phyloP scores from a whole-genome alignment of 2,113 vertebrate species.

The Ivindomyrus marchei region DNA sequence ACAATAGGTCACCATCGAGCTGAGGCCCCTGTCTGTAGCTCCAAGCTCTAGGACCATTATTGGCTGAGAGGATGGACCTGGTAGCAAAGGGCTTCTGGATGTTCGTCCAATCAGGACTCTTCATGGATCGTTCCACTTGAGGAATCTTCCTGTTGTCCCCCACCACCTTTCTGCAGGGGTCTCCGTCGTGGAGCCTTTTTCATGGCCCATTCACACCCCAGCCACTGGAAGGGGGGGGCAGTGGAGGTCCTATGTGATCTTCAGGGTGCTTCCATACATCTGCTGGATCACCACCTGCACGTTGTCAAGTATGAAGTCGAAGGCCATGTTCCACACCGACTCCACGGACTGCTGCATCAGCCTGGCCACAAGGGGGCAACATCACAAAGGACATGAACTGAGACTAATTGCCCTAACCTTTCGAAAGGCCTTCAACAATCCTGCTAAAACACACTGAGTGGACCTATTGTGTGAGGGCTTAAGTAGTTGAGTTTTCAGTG shows the following conservation, averaged over 20 bases:
- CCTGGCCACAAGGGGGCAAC: constrained; percentile 49
- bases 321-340: constrained; percentile 98
- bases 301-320: constrained; percentile 98
- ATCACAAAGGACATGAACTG: background rate
- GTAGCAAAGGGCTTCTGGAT: background rate
- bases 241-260: constrained; percentile 68
- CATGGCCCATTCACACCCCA: background rate
- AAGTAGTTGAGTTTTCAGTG: background rate
- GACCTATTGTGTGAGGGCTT: background rate
- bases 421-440: background rate
- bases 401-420: background rate
- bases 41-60: background rate
- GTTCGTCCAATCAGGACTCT: constrained; percentile 11
- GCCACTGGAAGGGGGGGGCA: background rate
- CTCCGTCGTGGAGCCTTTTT: background rate
- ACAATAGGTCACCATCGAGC: background rate
- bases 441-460: background rate
- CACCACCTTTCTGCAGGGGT: background rate
- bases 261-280: constrained; percentile 90
- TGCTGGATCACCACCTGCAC: constrained; percentile 97
- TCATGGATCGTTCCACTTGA: background rate
- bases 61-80: background rate
- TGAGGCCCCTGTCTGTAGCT: background rate
- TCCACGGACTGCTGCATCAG: constrained; percentile 94
- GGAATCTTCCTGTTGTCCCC: constrained; percentile 13